Base-by-base conservation (phyloP, 1,140 invertebrate genomes). In the Rhagoletis zephyria region DNA sequence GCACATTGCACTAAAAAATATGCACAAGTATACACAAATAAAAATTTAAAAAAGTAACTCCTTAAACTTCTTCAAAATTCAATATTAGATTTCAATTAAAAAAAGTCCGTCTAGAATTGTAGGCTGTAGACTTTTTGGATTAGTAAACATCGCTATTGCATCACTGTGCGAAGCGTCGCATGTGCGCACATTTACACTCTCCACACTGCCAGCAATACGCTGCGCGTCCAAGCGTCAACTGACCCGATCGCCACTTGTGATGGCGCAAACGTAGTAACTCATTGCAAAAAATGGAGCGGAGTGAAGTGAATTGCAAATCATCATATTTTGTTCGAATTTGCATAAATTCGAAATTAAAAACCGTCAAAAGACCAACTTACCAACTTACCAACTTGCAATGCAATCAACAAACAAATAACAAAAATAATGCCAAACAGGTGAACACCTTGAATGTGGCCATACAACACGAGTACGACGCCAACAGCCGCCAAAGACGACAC, bases 331-430 rank as follows among this genome's bases (percentile, higher is more conserved):
- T 42, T 60, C 65, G 85, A 88, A 88, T 86, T 88, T 77, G 65
- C 87, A 88, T 88, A 77, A 86, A 88, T 74, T 74, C 67, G 67
- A 60, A 88, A 88, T 88, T 86, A 86, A 88, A 88, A 88, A 61
- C 87, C 85, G 87, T 87, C 87, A 87, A 87, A 87, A 70, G 10
- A 87, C 45, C 9, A 48, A 30, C 30, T 30, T 30, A n/a, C n/a
- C n/a, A n/a, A n/a, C n/a, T n/a, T n/a, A 0, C 30, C 30, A 30
- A 87, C n/a, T 67, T 48, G 45, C 63, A 67, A 56, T 74, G 67
- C 67, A 74, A 16, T 48, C 65, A 63, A 70, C 63, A 70, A 30
- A n/a, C 12, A 42, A 74, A 87, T 4, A 45, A 70, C 40, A 67
- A 56, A 65, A 86, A 65, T 19, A 87, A 87, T 40, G 6, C 14